phyloP scores from a whole-genome alignment of 2,113 vertebrate genomes.

The Odobenus rosmarus region DNA sequence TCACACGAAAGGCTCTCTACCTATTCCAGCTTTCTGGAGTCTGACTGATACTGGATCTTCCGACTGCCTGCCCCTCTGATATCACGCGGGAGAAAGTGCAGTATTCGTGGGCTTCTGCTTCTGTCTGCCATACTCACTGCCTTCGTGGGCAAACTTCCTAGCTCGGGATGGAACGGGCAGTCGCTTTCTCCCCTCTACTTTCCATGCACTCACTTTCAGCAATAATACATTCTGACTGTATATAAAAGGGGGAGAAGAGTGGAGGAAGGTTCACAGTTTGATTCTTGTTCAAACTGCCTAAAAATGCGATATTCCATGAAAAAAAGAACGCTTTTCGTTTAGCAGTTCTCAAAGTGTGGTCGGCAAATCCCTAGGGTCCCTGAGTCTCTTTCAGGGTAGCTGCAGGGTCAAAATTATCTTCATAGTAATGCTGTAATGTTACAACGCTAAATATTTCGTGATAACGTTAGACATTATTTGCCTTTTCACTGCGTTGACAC shows the following conservation, averaged over 20 bases:
- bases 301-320: background rate
- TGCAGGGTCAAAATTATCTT: background rate
- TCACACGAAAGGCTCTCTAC: background rate
- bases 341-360: background rate
- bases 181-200: background rate
- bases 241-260: background rate
- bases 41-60: background rate
- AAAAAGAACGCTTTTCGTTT: background rate
- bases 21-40: background rate
- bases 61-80: background rate
- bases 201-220: background rate
- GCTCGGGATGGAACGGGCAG: background rate
- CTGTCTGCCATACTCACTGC: rapidly evolving
- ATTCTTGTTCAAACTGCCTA: background rate
- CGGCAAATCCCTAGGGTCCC: background rate
- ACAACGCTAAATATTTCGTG: background rate
- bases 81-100: background rate
- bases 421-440: background rate
- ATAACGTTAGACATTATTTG: background rate
- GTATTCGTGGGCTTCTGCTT: background rate
- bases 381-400: background rate
- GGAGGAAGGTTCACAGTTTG: background rate
- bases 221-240: background rate
- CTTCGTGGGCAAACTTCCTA: background rate
- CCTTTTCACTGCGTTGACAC: background rate